These are phyloP conservation scores for Xylocopa sonorina DNA, from an alignment of 1,140 invertebrate genomes.

Conservation along the genomic window DNA sequence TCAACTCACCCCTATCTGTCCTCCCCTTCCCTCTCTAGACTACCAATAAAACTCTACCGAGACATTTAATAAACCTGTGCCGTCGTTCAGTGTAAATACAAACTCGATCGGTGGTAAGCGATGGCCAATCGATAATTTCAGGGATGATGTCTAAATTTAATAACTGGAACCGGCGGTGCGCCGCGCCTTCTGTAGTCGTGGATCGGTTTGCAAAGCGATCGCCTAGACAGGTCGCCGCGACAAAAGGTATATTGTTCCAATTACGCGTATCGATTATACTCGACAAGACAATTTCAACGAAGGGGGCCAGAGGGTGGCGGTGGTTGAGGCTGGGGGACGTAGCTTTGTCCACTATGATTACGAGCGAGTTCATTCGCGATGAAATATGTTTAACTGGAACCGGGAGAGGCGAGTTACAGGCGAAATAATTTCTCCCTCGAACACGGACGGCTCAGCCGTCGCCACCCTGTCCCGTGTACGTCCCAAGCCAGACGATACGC, in stretches of 20 bases:
- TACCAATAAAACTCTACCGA: conserved; percentile 27
- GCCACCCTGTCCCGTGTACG: neutral
- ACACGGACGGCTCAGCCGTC: neutral
- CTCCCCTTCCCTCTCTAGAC: neutral
- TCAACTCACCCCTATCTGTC: neutral
- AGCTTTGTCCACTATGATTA: conserved; percentile 41
- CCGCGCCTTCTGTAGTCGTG: conserved; percentile 8
- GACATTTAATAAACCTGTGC: conserved; percentile 44
- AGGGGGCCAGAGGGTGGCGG: no score
- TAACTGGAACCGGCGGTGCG: conserved; percentile 6
- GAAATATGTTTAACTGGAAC: conserved; percentile 35
- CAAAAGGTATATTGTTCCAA: conserved; percentile 39
- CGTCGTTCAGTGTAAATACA: conserved; percentile 38
- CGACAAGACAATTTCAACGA: conserved; percentile 36
- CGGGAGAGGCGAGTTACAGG: neutral
- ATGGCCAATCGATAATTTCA: conserved; percentile 24
- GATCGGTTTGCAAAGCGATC: conserved; percentile 38
- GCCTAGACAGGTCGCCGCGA: neutral
- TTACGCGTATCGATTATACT: conserved; percentile 36
- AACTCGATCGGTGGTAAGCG: conserved; percentile 30
- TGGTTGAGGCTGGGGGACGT: no score
- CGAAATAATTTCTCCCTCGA: conserved; percentile 24
- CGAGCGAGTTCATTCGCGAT: conserved; percentile 24
- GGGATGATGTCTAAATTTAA: conserved; percentile 34
- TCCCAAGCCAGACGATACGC: neutral